A percentile compares a stretch with the other conserved stretches of the same genome.
These are phyloP conservation scores for Laothoe populi DNA, from an alignment of 2,888 invertebrate genomes.

Conservation along the genomic window DNA sequence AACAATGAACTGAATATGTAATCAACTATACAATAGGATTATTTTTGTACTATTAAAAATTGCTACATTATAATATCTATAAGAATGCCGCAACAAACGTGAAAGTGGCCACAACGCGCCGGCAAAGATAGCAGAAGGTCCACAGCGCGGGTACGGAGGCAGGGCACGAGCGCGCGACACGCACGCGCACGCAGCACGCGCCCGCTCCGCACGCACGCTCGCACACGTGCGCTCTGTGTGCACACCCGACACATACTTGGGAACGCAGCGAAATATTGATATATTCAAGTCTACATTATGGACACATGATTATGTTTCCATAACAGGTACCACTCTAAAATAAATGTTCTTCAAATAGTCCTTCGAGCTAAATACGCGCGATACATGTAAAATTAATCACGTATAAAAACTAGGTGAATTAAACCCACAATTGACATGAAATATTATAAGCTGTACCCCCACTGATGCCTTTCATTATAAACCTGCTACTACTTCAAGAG, in stretches of 20 bases:
- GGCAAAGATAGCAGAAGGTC: conserved; percentile 46
- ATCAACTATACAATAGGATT: too few relatives aligned
- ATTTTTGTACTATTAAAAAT: neutral
- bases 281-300: neutral
- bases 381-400: neutral
- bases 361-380: neutral
- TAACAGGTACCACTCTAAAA: neutral
- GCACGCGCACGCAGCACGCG: conserved; percentile 40
- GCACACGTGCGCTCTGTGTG: conserved; percentile 29
- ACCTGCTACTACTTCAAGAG: too few relatives aligned
- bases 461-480: too few relatives aligned
- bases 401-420: too few relatives aligned
- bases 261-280: neutral
- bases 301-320: neutral
- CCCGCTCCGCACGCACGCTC: conserved; percentile 42
- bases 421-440: too few relatives aligned
- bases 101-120: conserved; percentile 51
- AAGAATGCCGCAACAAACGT: conserved; percentile 35
- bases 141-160: conserved; percentile 33
- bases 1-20: too few relatives aligned
- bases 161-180: conserved; percentile 45
- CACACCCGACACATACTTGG: too few relatives aligned
- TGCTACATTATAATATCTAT: neutral
- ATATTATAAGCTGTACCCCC: too few relatives aligned
- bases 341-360: neutral